phyloP scores from a whole-genome alignment of 1,140 invertebrate species.

The Archivesica marissinica region DNA sequence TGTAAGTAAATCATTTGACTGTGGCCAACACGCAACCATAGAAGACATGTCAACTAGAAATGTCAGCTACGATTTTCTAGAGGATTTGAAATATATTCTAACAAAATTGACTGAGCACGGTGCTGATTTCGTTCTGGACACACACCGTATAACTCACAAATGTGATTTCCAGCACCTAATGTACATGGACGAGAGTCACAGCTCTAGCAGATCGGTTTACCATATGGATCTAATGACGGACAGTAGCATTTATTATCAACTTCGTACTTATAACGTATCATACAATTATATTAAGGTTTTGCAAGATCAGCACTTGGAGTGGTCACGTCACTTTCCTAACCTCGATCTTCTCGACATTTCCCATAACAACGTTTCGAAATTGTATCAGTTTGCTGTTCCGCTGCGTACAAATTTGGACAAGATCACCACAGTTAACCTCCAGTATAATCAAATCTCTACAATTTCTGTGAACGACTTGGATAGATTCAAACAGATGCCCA shows the following conservation, averaged over 20 bases:
- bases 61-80: slow-evolving; percentile 54
- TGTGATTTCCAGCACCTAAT: slow-evolving; percentile 62
- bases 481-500: slow-evolving; percentile 47
- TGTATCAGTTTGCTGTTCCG: slow-evolving; percentile 60
- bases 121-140: slow-evolving; percentile 42
- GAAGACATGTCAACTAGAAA: slow-evolving; percentile 51
- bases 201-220: slow-evolving; percentile 54
- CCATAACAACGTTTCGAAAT: slow-evolving; percentile 63
- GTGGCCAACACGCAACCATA: slow-evolving; percentile 65
- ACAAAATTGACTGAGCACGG: slow-evolving; percentile 34
- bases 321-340: slow-evolving; percentile 67
- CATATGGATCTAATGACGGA: slow-evolving; percentile 60
- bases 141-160: slow-evolving; percentile 46
- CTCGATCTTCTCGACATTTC: slow-evolving; percentile 69
- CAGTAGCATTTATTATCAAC: slow-evolving; percentile 57
- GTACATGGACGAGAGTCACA: slow-evolving; percentile 57
- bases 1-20: slow-evolving; percentile 63
- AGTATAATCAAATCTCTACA: slow-evolving; percentile 68
- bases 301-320: slow-evolving; percentile 57
- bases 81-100: slow-evolving; percentile 11
- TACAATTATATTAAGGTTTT: slow-evolving; percentile 53
- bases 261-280: slow-evolving; percentile 65
- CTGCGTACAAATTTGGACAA: slow-evolving; percentile 12
- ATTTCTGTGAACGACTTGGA: slow-evolving; percentile 60
- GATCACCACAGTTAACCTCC: slow-evolving; percentile 61